These are phyloP conservation scores for Seira ritae DNA, from an alignment of 2,888 invertebrate genomes.

Conservation along the genomic window DNA sequence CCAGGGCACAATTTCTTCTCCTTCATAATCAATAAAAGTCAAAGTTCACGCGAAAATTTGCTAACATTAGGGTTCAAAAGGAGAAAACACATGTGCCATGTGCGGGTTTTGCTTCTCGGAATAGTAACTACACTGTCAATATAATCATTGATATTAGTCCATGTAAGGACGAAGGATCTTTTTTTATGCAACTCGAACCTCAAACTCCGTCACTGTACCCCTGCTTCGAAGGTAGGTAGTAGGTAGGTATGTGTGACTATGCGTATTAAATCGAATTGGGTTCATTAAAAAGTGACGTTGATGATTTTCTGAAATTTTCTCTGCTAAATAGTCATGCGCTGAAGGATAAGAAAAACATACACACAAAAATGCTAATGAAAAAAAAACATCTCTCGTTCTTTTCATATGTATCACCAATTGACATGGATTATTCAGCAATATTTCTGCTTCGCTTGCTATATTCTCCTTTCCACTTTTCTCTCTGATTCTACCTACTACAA, in stretches of 20 bases:
- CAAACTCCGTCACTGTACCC: too few species aligned
- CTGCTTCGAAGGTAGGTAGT: too few species aligned
- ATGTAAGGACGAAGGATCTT: not conserved
- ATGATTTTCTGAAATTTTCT: not conserved
- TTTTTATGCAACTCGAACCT: not conserved
- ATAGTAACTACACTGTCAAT: not conserved
- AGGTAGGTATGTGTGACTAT: too few species aligned
- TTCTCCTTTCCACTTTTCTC: too few species aligned
- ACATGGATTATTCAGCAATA: slow-evolving; percentile 59
- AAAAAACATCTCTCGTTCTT: too few species aligned
- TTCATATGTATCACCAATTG: slow-evolving; percentile 50
- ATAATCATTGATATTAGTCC: not conserved
- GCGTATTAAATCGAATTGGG: not conserved
- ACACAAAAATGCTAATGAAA: too few species aligned
- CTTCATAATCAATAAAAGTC: not conserved
- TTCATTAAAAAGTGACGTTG: slow-evolving; percentile 55
- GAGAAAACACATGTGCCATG: too few species aligned
- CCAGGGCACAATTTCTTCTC: not conserved
- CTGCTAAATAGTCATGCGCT: not conserved
- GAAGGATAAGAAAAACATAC: not conserved
- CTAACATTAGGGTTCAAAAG: not conserved
- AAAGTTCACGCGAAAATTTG: not conserved
- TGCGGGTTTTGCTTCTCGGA: not conserved
- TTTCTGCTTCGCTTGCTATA: slow-evolving; percentile 57
- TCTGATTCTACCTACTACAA: slow-evolving; percentile 33